Evolutionary conservation across 2,113 vertebrate species (phyloP).

Genomic region (Microcebus tavaratra): DNA sequence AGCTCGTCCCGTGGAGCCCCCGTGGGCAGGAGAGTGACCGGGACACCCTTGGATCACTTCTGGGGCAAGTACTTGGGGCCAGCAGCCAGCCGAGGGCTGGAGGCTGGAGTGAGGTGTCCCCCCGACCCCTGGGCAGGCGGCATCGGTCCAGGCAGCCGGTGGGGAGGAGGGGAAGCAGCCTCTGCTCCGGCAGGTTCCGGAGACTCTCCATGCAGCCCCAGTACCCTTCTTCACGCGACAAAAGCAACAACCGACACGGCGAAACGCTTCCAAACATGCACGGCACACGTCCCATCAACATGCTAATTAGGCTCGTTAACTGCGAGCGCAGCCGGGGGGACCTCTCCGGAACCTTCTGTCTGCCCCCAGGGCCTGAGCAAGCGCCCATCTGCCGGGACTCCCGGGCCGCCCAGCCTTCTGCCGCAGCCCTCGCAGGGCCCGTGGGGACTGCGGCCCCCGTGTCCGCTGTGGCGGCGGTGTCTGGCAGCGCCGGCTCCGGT

Average conservation of each 20-base stretch:
- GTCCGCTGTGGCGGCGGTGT: neutral
- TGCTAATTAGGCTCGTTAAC: neutral
- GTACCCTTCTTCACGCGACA: neutral
- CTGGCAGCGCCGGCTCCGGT: neutral
- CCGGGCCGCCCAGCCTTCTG: neutral
- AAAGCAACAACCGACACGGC: neutral
- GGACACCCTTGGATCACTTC: rapidly evolving
- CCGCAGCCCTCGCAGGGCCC: rapidly evolving
- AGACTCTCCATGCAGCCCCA: neutral
- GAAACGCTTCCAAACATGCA: neutral
- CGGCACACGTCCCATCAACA: rapidly evolving
- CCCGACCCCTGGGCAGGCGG: neutral
- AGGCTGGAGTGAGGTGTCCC: neutral
- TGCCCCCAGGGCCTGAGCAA: neutral
- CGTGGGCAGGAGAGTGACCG: rapidly evolving
- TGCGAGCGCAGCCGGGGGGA: neutral
- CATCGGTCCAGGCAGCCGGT: rapidly evolving
- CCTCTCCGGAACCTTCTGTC: neutral
- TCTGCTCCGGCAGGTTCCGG: neutral
- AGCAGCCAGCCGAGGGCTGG: rapidly evolving
- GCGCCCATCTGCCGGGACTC: conserved; percentile 8
- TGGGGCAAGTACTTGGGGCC: neutral
- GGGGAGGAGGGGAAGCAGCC: neutral
- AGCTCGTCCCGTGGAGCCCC: neutral
- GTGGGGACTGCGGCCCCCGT: neutral